Percentiles rank a stretch among this genome's conserved stretches.
phyloP scores from a whole-genome alignment of 2,888 invertebrate species.

The Drosophila phalerata region DNA sequence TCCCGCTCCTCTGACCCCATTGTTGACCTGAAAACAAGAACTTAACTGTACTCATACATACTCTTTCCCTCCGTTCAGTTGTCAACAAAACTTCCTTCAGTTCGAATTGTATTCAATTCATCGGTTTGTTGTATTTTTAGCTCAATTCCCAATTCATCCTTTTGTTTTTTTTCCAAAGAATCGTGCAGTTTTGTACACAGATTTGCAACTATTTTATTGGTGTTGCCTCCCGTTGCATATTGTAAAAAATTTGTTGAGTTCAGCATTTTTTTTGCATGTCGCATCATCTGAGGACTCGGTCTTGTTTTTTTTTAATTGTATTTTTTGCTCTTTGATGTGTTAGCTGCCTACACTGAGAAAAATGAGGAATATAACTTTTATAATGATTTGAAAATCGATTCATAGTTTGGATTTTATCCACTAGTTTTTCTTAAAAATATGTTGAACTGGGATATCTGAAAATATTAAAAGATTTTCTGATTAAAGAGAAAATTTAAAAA shows the following conservation, averaged over 20 bases:
- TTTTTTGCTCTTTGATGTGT: not conserved
- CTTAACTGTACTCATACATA: not conserved
- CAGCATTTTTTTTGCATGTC: slow-evolving; percentile 7
- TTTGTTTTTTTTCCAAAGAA: not conserved
- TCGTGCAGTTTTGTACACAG: slow-evolving; percentile 11
- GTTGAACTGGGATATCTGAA: not conserved
- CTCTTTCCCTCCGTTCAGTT: not conserved
- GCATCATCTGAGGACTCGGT: not conserved
- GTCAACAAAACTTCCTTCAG: not conserved
- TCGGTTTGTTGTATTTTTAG: not conserved
- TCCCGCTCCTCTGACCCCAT: slow-evolving; percentile 7
- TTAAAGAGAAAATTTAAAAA: not conserved
- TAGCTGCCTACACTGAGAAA: not conserved
- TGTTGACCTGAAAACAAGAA: not conserved
- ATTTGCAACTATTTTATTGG: slow-evolving; percentile 13
- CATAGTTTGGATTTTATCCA: too few species aligned
- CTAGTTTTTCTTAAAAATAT: not conserved
- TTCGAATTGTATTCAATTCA: slow-evolving; percentile 2
- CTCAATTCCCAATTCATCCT: slow-evolving; percentile 4
- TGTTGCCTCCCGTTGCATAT: not conserved
- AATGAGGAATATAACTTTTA: not conserved
- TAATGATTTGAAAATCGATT: too few species aligned
- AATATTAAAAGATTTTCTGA: not conserved
- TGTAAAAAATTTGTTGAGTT: slow-evolving; percentile 7
- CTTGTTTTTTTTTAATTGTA: too few species aligned